Evolutionary conservation across 2,113 vertebrate genomes (phyloP).

Genomic region (Lepidothrix coronata): DNA sequence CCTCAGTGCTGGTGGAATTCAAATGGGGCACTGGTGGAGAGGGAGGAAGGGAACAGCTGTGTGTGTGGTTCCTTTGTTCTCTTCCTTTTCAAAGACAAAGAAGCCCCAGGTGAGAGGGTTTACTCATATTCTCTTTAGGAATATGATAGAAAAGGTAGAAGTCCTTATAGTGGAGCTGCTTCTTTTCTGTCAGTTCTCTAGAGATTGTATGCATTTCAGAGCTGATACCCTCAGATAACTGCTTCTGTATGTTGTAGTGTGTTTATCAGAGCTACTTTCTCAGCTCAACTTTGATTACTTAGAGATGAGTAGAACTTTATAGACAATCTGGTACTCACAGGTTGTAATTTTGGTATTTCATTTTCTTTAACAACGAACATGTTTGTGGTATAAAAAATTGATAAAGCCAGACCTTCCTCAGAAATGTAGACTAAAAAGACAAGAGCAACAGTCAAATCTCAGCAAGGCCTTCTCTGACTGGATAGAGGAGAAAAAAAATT

Average conservation of each 20-base stretch:
- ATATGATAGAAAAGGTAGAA: not conserved
- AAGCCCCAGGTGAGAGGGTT: not conserved
- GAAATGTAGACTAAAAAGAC: not conserved
- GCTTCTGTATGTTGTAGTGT: not conserved
- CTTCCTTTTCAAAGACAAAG: not conserved
- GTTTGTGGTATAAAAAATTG: not conserved
- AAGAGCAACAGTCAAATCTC: not conserved
- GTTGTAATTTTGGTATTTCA: not conserved
- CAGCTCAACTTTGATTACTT: not conserved
- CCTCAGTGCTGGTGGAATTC: not conserved
- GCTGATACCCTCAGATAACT: not conserved
- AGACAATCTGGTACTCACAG: not conserved
- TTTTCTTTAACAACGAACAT: not conserved
- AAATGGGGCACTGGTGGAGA: not conserved
- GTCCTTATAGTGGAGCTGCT: not conserved
- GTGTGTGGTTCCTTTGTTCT: not conserved
- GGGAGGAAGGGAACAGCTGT: not conserved
- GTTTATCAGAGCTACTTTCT: not conserved
- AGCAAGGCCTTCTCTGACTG: not conserved
- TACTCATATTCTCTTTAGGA: not conserved
- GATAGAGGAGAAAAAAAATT: not conserved
- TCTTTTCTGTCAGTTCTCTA: not conserved
- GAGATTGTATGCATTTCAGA: not conserved
- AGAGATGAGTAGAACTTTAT: not conserved
- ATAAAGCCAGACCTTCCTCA: not conserved